These are phyloP conservation scores for Ctenodactylus gundi DNA, from an alignment of 2,113 vertebrate species.

Conservation along the genomic window DNA sequence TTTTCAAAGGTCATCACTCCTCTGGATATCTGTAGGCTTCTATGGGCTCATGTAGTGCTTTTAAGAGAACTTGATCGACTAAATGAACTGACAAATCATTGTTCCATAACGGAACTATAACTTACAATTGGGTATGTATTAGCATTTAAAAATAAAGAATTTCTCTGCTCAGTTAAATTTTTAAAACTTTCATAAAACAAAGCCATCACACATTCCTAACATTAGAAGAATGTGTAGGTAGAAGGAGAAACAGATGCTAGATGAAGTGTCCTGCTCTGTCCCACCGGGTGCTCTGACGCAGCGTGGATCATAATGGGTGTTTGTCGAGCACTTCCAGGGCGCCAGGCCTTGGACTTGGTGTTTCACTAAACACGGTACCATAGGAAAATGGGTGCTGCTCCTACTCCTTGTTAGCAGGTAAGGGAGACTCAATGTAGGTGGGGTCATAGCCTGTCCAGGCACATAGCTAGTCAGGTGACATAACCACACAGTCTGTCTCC, in stretches of 20 bases:
- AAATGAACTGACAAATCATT: not conserved
- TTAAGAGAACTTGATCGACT: not conserved
- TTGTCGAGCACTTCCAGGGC: not conserved
- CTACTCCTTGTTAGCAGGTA: not conserved
- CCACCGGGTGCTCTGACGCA: not conserved
- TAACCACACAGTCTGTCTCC: not conserved
- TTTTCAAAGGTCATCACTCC: conserved; percentile 9
- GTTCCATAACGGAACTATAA: not conserved
- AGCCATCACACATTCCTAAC: not conserved
- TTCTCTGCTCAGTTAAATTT: not conserved
- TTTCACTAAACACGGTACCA: not conserved
- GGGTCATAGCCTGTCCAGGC: not conserved
- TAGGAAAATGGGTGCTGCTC: not conserved
- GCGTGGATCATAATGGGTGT: not conserved
- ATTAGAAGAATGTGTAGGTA: not conserved
- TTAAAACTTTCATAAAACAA: not conserved
- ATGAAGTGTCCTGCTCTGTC: not conserved
- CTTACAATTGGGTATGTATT: not conserved
- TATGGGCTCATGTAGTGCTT: not conserved
- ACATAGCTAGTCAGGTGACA: not conserved
- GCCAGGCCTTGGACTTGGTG: not conserved
- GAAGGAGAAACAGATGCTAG: not conserved
- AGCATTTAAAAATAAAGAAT: not conserved
- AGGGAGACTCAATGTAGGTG: not conserved
- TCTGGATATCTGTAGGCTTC: not conserved